Evolutionary conservation across 2,797 vertebrate species (phyloP).

Genomic region (Lutjanus argentimaculatus): DNA sequence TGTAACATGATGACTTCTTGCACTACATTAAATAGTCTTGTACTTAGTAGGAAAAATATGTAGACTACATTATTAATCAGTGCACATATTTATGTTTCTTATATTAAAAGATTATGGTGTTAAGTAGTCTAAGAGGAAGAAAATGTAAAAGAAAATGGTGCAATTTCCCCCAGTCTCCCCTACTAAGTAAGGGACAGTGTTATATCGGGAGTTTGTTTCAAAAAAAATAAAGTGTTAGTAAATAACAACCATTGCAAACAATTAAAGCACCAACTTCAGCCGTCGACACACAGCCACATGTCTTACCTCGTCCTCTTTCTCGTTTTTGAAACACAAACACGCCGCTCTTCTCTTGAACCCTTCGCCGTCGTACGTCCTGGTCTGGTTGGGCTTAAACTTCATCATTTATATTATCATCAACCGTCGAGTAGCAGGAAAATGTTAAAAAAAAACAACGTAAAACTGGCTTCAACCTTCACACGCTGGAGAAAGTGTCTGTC

Average conservation of each 20-base stretch:
- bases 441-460: neutral
- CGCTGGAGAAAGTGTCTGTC: neutral
- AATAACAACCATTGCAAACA: neutral
- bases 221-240: constrained; percentile 5
- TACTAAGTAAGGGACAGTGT: too few species aligned
- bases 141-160: too few species aligned
- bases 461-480: constrained; percentile 4
- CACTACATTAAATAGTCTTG: too few species aligned
- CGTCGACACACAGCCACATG: constrained; percentile 22
- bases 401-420: constrained; percentile 88
- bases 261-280: neutral
- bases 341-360: constrained; percentile 96
- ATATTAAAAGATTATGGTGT: too few species aligned
- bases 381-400: constrained; percentile 98
- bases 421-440: neutral
- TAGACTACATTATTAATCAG: too few species aligned
- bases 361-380: constrained; percentile 96
- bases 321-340: constrained; percentile 93
- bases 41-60: too few species aligned
- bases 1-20: too few species aligned
- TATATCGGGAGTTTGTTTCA: neutral
- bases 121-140: too few species aligned
- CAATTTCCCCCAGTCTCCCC: too few species aligned
- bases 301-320: constrained; percentile 93
- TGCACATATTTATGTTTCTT: too few species aligned